Conservation (phyloP, 1,140 invertebrate genomes). For the Pinna nobilis region DNA sequence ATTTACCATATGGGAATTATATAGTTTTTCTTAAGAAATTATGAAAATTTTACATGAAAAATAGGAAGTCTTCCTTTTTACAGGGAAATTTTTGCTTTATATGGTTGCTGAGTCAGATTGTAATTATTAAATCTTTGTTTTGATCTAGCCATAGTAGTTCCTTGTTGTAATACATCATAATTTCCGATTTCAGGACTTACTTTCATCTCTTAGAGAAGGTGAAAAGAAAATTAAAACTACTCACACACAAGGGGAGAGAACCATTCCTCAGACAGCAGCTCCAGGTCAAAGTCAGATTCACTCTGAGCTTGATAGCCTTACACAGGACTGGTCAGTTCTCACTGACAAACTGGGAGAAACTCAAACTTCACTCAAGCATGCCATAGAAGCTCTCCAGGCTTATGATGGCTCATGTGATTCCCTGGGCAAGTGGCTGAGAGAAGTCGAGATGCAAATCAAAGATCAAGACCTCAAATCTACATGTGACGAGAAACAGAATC, state of each 20-base stretch:
- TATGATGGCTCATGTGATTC: slow-evolving; percentile 86
- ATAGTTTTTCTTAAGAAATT: too few species aligned
- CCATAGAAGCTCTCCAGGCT: slow-evolving; percentile 85
- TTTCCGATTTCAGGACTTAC: slow-evolving; percentile 54
- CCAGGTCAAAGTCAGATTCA: slow-evolving; percentile 85
- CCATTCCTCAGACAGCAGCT: slow-evolving; percentile 82
- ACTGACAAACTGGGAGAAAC: slow-evolving; percentile 76
- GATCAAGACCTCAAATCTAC: slow-evolving; percentile 93
- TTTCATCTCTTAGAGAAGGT: slow-evolving; percentile 61
- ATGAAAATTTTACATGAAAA: too few species aligned
- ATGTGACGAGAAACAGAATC: slow-evolving; percentile 85
- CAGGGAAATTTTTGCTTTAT: too few species aligned
- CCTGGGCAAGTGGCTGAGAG: slow-evolving; percentile 88
- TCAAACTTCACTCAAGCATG: slow-evolving; percentile 80
- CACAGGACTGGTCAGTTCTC: slow-evolving; percentile 87
- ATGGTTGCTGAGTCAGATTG: too few species aligned
- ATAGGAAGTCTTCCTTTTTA: too few species aligned
- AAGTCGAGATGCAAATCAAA: slow-evolving; percentile 88
- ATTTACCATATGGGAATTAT: too few species aligned
- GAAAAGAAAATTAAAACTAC: slow-evolving; percentile 64
- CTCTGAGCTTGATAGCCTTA: slow-evolving; percentile 83
- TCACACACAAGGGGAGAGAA: slow-evolving; percentile 60
- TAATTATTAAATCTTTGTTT: background rate
- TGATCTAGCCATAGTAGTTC: background rate
- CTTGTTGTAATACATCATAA: background rate